Evolutionary conservation across 2,888 invertebrate species (phyloP), one percentile per base, ranked within the genome.

Genomic region (Lithosia quadra): DNA sequence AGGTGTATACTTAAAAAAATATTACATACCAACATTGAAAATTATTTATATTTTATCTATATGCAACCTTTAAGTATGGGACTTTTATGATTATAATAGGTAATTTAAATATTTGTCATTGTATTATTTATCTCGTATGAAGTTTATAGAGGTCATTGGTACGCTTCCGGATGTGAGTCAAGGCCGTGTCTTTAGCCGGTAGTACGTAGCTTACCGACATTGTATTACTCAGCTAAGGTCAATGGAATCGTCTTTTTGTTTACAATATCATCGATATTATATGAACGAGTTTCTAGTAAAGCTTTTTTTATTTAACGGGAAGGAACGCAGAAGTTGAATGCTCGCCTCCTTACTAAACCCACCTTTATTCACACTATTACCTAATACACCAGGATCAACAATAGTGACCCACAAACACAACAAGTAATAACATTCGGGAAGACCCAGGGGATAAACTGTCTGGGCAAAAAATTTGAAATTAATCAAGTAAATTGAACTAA

Each of bases 141-240:
- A 1, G 43, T n/a, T n/a, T 28, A n/a, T 49, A 49, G 33, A 62
- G 62, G 62, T 49, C 62, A 28, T 62, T 62, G 62, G 2, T 39
- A 49, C 18, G 36, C 56, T 28, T 28, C 28, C 28, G 59, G 59
- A 21, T 36, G 55, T 63, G n/a, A 58, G 64, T 65, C 64, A 65
- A 65, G 64, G 64, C 9, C 8, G 57, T 28, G 4, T 65, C 60
- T 60, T 60, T 34, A 59, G 49, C 60, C 60, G 65, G 43, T 58
- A 57, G 36, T 39, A 11, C 13, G 10, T 33, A n/a, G 18, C 18
- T 36, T 43, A 28, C 24, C 33, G 28, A 58, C 64, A 65, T 65
- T 39, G 57, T 43, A 24, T 24, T 22, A 22, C 22, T 11, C 28
- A 62, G 18, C 2, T 49, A 24, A 62, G 62, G 64, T 36, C 39